Evolutionary conservation across 2,888 invertebrate genomes (phyloP).

Genomic region (Cosmorhoe ocellata): DNA sequence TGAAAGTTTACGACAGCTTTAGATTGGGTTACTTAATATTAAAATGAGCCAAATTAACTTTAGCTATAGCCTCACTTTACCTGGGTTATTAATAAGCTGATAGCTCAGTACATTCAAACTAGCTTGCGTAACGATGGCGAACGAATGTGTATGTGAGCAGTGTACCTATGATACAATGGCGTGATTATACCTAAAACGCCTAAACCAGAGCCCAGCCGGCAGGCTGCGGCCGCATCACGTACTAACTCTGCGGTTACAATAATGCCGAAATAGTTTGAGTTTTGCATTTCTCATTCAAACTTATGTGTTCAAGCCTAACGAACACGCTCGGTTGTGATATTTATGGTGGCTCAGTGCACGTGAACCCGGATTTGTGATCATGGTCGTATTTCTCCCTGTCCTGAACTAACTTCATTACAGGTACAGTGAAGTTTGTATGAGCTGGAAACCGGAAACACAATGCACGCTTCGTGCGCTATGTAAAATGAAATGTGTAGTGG

Average conservation of each 20-base stretch:
- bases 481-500: not conserved
- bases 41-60: not conserved
- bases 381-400: no score
- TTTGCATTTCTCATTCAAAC: constrained; percentile 1
- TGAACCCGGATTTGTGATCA: no score
- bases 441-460: no score
- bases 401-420: no score
- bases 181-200: not conserved
- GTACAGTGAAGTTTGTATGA: no score
- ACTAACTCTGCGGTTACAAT: not conserved
- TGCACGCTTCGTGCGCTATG: no score
- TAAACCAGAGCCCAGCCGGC: not conserved
- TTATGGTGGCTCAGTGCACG: no score
- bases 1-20: not conserved
- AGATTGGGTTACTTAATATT: not conserved
- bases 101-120: no score
- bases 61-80: not conserved
- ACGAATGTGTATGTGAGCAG: no score
- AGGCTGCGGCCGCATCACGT: not conserved
- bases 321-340: not conserved
- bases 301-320: not conserved
- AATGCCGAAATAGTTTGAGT: not conserved
- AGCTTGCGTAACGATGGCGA: not conserved
- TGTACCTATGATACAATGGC: not conserved
- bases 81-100: no score